phyloP scores from a whole-genome alignment of 2,113 vertebrate species.

The Sigmodon hispidus region DNA sequence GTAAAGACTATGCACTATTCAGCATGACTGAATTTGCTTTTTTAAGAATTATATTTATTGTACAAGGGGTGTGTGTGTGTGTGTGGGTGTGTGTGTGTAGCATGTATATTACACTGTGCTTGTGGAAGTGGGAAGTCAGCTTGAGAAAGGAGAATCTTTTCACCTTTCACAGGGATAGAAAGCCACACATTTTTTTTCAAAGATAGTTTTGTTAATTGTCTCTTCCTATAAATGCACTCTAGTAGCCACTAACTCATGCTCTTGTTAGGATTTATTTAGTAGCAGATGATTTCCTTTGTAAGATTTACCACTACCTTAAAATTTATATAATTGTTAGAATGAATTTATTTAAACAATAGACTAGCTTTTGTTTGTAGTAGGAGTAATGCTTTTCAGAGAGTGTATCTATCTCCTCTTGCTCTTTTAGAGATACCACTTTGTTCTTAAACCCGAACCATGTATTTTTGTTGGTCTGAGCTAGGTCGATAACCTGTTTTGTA shows the following conservation, averaged over 20 bases:
- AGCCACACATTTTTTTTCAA: background rate
- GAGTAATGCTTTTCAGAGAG: background rate
- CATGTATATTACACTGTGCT: background rate
- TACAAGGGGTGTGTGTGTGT: background rate
- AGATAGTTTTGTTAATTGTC: background rate
- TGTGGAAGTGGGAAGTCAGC: background rate
- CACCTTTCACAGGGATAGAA: background rate
- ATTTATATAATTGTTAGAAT: background rate
- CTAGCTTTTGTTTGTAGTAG: background rate
- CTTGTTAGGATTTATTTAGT: background rate
- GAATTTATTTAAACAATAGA: too few relatives aligned
- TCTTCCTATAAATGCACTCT: background rate
- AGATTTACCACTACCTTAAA: background rate
- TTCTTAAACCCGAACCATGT: background rate
- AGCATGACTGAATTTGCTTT: background rate
- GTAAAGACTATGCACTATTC: background rate
- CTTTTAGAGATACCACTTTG: background rate
- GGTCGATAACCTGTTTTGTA: background rate
- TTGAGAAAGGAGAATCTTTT: background rate
- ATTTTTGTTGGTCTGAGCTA: background rate
- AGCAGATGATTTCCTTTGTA: background rate
- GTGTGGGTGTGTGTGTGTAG: too few relatives aligned
- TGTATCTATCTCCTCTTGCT: background rate
- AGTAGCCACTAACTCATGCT: background rate
- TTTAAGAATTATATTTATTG: background rate